These are phyloP conservation scores for Umimayanthus kanabou DNA, from an alignment of 92 coral and sea anemone genomes.

Conservation along the genomic window DNA sequence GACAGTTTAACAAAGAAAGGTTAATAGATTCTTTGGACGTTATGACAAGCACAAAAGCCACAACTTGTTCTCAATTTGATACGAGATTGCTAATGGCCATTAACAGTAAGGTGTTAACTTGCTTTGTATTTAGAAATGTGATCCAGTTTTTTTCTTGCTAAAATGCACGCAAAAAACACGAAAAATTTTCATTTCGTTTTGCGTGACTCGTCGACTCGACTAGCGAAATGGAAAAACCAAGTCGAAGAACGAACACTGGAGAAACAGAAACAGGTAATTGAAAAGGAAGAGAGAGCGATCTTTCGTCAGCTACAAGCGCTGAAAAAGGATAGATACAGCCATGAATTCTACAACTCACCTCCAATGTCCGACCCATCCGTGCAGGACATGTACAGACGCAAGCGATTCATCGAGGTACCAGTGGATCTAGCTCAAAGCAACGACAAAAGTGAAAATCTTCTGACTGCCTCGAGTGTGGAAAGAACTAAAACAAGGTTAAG, in stretches of 20 bases:
- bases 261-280: not conserved
- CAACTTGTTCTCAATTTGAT: too few species aligned
- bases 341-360: not conserved
- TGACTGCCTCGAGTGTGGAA: not conserved
- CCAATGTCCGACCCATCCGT: not conserved
- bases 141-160: not conserved
- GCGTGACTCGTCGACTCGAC: not conserved
- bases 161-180: not conserved
- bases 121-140: not conserved
- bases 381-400: not conserved
- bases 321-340: conserved; percentile 5
- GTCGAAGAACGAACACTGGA: not conserved
- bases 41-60: not conserved
- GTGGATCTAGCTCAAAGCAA: not conserved
- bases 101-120: not conserved
- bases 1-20: not conserved
- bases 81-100: not conserved
- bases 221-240: conserved; percentile 11
- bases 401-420: not conserved
- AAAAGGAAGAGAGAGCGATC: not conserved
- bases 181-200: not conserved
- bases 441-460: not conserved
- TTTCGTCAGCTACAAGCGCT: conserved; percentile 2
- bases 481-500: not conserved
- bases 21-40: not conserved